phyloP scores from a whole-genome alignment of 53 echinoderm and acorn worm genomes.

The Paracentrotus lividus region DNA sequence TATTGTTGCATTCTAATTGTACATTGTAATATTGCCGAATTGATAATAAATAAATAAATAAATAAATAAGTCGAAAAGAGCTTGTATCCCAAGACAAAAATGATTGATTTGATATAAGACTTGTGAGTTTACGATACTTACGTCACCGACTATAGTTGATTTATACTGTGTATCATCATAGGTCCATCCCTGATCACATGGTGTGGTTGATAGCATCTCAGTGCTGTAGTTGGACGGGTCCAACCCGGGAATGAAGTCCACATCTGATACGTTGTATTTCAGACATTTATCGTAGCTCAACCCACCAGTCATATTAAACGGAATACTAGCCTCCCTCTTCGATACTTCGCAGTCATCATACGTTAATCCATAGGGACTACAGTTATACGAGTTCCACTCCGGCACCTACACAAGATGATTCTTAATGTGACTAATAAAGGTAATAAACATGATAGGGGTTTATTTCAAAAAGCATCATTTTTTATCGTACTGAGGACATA shows the following conservation, averaged over 20 bases:
- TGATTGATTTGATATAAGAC: too few species aligned
- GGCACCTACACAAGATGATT: conserved; percentile 5
- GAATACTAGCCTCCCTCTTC: conserved; percentile 48
- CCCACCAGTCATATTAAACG: not conserved
- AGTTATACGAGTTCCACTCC: not conserved
- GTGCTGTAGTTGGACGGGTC: conserved; percentile 49
- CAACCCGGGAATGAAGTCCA: conserved; percentile 25
- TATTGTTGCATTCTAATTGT: too few species aligned
- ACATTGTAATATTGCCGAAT: too few species aligned
- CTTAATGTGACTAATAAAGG: too few species aligned
- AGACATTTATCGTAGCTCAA: not conserved
- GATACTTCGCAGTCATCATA: not conserved
- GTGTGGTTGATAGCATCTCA: not conserved
- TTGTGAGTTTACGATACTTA: not conserved
- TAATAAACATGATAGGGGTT: too few species aligned
- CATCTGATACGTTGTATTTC: conserved; percentile 61
- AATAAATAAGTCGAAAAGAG: too few species aligned
- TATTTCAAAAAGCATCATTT: too few species aligned
- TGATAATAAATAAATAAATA: too few species aligned
- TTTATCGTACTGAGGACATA: too few species aligned
- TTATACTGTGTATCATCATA: conserved; percentile 83
- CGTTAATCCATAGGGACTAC: not conserved
- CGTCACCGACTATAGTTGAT: conserved; percentile 65
- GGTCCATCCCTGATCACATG: conserved; percentile 83
- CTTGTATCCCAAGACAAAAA: too few species aligned